phyloP scores from a whole-genome alignment of 2,113 vertebrate genomes.

The Potamarius usumacintae region DNA sequence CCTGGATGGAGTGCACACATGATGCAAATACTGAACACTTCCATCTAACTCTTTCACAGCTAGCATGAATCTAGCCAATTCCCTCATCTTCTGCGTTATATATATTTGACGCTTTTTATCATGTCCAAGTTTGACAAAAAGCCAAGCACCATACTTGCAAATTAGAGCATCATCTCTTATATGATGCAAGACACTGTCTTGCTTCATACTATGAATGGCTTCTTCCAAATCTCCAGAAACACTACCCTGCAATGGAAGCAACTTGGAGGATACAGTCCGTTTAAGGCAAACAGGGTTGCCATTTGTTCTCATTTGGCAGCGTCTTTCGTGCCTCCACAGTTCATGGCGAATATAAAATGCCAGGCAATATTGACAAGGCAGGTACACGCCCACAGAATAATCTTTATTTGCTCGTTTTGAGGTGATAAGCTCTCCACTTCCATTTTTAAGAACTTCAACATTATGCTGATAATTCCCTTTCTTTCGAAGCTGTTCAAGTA shows the following conservation, averaged over 20 bases:
- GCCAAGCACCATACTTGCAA: conserved; percentile 28
- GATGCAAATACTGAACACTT: conserved; percentile 20
- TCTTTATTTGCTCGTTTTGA: background rate
- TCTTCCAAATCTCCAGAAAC: conserved; percentile 19
- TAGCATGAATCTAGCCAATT: conserved; percentile 24
- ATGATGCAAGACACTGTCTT: conserved; percentile 14
- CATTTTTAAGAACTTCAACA: conserved; percentile 24
- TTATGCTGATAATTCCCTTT: conserved; percentile 37
- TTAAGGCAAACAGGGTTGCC: background rate
- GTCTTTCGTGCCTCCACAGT: conserved; percentile 21
- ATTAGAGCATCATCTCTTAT: conserved; percentile 13
- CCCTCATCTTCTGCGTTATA: background rate
- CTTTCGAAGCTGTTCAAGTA: conserved; percentile 15
- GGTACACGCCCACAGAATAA: background rate
- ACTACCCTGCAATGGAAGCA: background rate
- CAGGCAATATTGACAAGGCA: conserved; percentile 34
- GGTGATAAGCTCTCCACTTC: conserved; percentile 18
- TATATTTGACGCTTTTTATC: conserved; percentile 10
- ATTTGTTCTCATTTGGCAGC: conserved; percentile 16
- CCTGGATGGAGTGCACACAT: conserved; percentile 15
- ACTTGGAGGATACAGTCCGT: background rate
- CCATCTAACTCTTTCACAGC: conserved; percentile 16
- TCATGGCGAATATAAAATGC: conserved; percentile 15
- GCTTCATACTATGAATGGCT: conserved; percentile 4
- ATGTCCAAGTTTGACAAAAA: conserved; percentile 1